Evolutionary conservation across 2,797 vertebrate species (phyloP), one percentile per base, ranked within the genome.

Genomic region (Zenarchopterus dispar): DNA sequence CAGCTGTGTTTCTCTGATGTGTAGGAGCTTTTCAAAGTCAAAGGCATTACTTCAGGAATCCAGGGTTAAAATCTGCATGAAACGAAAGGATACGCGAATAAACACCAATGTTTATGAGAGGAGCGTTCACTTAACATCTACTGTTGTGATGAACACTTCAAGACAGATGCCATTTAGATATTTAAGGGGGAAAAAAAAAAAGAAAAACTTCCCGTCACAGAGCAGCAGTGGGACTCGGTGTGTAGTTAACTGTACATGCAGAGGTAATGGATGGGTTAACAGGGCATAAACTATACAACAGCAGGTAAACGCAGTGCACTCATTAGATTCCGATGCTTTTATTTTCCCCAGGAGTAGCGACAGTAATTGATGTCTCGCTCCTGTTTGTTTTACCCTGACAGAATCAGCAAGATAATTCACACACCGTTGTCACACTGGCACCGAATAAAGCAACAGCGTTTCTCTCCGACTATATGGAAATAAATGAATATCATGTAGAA

Each of bases 251-350:
- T 24, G 64, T 70, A 62, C 67, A 47, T 48, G 41, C 61, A 62
- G 77, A 78, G 84, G 73, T 88, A 85, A 91, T 70, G 87, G 91
- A 93, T 91, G 87, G 81, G 50, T 75, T 80, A 92, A 88, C 78
- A 86, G 88, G 82, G 81, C 72, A 84, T 86, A 77, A 93, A 91
- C 90, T 87, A 89, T 33, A 50, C 56, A 92, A 91, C 86, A 90
- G 82, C 89, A 85, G 88, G 91, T 91, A 87, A 79, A 91, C 72
- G 31, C 88, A 85, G 89, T 82, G 81, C 79, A 82, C 73, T 91
- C 86, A 85, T 92, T 91, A 87, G 82, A 88, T 84, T 87, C 71
- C 80, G 80, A 70, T 73, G 84, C 67, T 88, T 89, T 91, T 91
- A 89, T 88, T 92, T 84, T 81, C 81, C 74, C 87, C 84, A 84